Conservation (phyloP, 2,797 vertebrate species). For the Chiloscyllium punctatum region DNA sequence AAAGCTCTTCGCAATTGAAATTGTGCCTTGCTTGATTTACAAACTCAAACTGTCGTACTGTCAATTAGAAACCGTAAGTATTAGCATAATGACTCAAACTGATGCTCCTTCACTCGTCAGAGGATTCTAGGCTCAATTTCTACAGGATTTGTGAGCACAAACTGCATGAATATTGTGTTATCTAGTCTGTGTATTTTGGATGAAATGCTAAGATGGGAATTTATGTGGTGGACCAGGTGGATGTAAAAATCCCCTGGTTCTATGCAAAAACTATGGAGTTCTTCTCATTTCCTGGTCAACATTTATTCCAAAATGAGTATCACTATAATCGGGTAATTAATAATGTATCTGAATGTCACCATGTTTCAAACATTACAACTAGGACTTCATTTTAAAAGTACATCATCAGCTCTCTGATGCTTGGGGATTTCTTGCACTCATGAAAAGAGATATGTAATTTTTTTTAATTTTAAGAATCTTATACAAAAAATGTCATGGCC, state of each 20-base stretch:
- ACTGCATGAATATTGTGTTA: neutral
- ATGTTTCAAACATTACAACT: neutral
- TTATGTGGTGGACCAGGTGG: too few relatives aligned
- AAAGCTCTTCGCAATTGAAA: neutral
- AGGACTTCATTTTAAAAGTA: neutral
- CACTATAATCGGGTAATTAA: neutral
- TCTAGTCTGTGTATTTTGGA: neutral
- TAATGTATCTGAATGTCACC: neutral
- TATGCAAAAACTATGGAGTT: neutral
- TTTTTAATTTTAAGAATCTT: neutral
- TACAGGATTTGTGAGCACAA: neutral
- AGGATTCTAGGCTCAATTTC: neutral
- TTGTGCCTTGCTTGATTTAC: neutral
- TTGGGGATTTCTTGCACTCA: neutral
- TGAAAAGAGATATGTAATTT: neutral
- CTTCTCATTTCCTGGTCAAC: neutral
- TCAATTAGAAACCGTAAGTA: neutral
- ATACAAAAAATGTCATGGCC: neutral
- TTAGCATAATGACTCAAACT: neutral
- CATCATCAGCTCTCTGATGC: neutral
- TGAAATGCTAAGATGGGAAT: neutral
- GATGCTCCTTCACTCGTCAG: neutral
- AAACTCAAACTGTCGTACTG: neutral
- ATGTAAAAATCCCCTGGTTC: neutral
- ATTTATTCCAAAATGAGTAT: neutral